Evolutionary conservation across 2,888 invertebrate genomes (phyloP), one percentile per base, ranked within the genome.

Genomic region (Adelphocoris suturalis): DNA sequence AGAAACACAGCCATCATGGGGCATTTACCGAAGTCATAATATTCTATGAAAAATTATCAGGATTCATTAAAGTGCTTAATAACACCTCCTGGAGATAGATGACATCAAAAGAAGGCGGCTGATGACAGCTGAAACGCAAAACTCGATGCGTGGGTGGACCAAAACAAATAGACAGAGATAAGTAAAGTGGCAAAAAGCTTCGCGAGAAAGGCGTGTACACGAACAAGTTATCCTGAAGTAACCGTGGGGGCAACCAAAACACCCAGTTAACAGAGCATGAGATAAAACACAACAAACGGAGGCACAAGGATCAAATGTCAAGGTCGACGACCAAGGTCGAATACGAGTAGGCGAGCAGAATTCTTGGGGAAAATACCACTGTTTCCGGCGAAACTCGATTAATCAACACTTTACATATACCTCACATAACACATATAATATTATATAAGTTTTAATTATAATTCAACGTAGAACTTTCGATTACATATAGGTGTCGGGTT

Each of bases 211-310:
- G n/a, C 57, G 57, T 14, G 1, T n/a, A 57, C n/a, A n/a, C n/a
- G n/a, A n/a, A n/a, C n/a, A n/a, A 57, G n/a, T n/a, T 57, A n/a
- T n/a, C n/a, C 57, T n/a, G 16, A 52, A 52, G 16, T 3, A 3
- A 52, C 19, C 68, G 68, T 68, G 68, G 68, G 68, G 68, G 68
- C 27, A 68, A 68, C 68, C 23, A 0, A 68, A 68, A 68, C 68
- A 68, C 23, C 23, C 23, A 23, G 61, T 5, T 61, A 61, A 19
- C 9, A 23, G 68, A 68, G 46, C 28, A 46, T 80, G 27, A 46
- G 47, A 27, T 82, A 82, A 46, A 82, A 27, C 52, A 82, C 82
- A 82, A 82, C 37, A 82, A n/a, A 82, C 52, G 82, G 82, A 52
- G 27, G 19, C 47, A 19, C 37, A 48, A 52, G 52, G 48, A 46